Evolutionary conservation across 2,113 vertebrate species (phyloP).

Genomic region (Cyanoliseus patagonus): DNA sequence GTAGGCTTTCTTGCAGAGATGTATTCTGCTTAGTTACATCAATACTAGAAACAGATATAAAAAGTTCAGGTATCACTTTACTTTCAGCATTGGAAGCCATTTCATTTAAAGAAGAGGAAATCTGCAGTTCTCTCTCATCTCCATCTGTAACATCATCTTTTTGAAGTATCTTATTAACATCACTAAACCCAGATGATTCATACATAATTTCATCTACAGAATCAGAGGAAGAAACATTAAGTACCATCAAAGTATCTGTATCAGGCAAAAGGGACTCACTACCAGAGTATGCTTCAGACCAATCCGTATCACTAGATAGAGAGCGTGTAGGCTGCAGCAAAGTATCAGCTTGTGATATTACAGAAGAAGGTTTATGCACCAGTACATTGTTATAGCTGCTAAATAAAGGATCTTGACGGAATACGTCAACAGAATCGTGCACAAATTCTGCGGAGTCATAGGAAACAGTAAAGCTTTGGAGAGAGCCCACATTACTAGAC

Average conservation of each 20-base stretch:
- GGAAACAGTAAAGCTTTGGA: conserved; percentile 73
- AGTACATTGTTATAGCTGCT: conserved; percentile 68
- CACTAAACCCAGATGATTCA: conserved; percentile 71
- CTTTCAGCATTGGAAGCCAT: conserved; percentile 67
- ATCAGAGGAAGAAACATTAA: conserved; percentile 71
- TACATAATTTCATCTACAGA: conserved; percentile 72
- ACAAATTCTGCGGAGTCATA: conserved; percentile 66
- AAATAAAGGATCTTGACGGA: conserved; percentile 67
- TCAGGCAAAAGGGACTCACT: conserved; percentile 77
- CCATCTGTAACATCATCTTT: conserved; percentile 61
- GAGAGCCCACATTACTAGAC: conserved; percentile 74
- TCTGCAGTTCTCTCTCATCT: conserved; percentile 72
- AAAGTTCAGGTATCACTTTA: conserved; percentile 59
- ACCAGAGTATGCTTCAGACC: conserved; percentile 76
- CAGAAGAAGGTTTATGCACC: conserved; percentile 69
- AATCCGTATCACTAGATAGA: conserved; percentile 77
- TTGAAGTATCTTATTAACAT: conserved; percentile 61
- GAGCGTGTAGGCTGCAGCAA: conserved; percentile 77
- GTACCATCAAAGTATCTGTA: conserved; percentile 66
- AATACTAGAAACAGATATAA: conserved; percentile 56
- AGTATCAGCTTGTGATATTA: conserved; percentile 64
- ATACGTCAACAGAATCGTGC: conserved; percentile 71
- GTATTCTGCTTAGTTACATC: conserved; percentile 56
- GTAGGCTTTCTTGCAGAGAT: conserved; percentile 59
- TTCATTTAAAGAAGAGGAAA: conserved; percentile 72